Base-by-base conservation (phyloP, 2,113 vertebrate species). In the Mus spicilegus region DNA sequence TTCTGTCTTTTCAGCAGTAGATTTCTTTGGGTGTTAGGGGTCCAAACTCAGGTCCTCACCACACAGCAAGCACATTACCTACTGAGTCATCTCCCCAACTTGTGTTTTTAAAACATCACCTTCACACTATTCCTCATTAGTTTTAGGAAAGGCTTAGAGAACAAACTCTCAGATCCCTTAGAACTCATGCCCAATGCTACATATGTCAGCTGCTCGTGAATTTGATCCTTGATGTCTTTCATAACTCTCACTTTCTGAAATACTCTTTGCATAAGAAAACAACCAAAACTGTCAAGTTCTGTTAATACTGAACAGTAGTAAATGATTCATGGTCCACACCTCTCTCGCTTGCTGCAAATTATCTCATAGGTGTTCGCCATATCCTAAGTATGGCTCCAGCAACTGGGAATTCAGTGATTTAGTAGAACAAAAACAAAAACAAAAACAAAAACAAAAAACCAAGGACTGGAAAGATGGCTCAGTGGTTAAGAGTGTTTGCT, bases 281-380 rank as follows among this genome's bases (percentile, higher is more conserved):
- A 82, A 72, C 33, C 5, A 58, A 14, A 24, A 77, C 92, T 46
- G 39, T 36, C 58, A 70, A 24, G 54, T 33, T 87, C 65, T 49
- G 0, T 89, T 91, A 61, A 78, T 28, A 76, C 5, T 61, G 6
- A 90, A 72, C 19, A 93, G 61, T 91, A 72, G 67, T 91, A 76
- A 85, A 51, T 56, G 30, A 90, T 5, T 80, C 56, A n/a, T 2
- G 9, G 36, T 58, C 30, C 63, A 80, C 49, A 78, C n/a, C 67
- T 94, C 69, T 92, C 65, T 76, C 12, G 39, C 36, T 49, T 24
- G 85, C 69, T 28, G 22, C 63, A 51, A 94, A 78, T 88, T 67
- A 61, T 22, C n/a, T 91, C 58, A 13, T 89, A 95, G 30, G 17
- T 54, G 17, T 73, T 73, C 22, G 30, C 36, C 46, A 69, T 56